Percentiles rank a stretch among this genome's conserved stretches.
Conservation (phyloP, 2,888 invertebrate species). For the Microplitis manilae region DNA sequence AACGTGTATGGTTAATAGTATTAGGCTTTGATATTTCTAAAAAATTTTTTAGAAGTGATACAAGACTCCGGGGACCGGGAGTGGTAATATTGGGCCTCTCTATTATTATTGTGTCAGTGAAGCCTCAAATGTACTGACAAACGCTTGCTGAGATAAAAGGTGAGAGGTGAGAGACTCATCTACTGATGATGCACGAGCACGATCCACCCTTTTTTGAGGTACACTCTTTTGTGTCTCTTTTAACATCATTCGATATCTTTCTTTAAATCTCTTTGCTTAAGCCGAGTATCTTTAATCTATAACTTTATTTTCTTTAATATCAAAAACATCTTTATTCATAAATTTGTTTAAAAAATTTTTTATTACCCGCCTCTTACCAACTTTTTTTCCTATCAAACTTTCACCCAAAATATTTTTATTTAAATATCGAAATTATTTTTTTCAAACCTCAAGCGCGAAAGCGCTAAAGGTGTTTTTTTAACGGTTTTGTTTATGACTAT, state of each 20-base stretch:
- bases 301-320: not conserved
- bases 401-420: too few relatives aligned
- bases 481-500: too few relatives aligned
- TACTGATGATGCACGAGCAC: not conserved
- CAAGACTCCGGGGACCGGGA: not conserved
- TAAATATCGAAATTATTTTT: too few relatives aligned
- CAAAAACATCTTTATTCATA: not conserved
- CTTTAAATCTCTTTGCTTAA: not conserved
- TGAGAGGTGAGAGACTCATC: not conserved
- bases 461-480: too few relatives aligned
- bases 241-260: conserved; percentile 9
- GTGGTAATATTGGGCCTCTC: conserved; percentile 12
- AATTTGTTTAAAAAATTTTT: not conserved
- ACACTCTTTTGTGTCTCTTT: not conserved
- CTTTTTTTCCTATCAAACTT: too few relatives aligned
- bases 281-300: not conserved
- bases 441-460: too few relatives aligned
- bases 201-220: conserved; percentile 15
- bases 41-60: not conserved
- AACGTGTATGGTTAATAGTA: too few relatives aligned
- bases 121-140: conserved; percentile 15
- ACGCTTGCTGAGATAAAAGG: not conserved
- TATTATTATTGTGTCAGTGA: conserved; percentile 8
- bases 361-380: too few relatives aligned
- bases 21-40: not conserved